Evolutionary conservation across 2,797 vertebrate species (phyloP), one percentile per base, ranked within the genome.

Genomic region (Manis javanica): DNA sequence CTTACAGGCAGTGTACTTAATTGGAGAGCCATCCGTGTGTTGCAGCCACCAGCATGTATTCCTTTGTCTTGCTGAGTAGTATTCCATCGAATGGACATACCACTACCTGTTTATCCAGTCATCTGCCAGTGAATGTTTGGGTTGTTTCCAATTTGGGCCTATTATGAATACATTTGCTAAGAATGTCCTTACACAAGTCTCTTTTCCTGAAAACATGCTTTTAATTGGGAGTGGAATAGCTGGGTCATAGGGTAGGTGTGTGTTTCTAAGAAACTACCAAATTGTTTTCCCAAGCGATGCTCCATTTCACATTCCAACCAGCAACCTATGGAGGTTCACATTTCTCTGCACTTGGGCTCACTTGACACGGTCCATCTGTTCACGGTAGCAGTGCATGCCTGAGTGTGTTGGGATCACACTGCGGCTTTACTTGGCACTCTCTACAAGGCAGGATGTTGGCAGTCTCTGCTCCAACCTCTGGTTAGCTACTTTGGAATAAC

Each of bases 331-430:
- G 1, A 3, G 15, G 24, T 57, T 19, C 9, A 37, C 10, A 3
- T 4, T 37, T 55, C 75, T 55, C n/a, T 0, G 2, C 1, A 11
- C 37, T 19, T 6, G 1, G 3, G 24, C 55, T n/a, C 71, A 16
- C 78, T 31, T 11, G 16, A 31, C 4, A 3, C 7, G 16, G 82
- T 2, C 24, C 10, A 31, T 26, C 42, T 66, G 26, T 24, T 34
- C 5, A 14, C 2, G n/a, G 15, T 9, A 78, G n/a, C n/a, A 46
- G 5, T 13, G 16, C 24, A 1, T 3, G 23, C 9, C 10, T 21
- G 49, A 53, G 15, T 1, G 14, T 24, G 7, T 0, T 1, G 5
- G 39, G 2, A 1, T 4, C 3, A 26, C n/a, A 3, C 1, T 6
- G 16, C 1, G 11, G 49, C 13, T 14, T 34, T 21, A 51, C 12